Base-by-base conservation (phyloP, 1,140 invertebrate species). In the Cyphomyrmex costatus region DNA sequence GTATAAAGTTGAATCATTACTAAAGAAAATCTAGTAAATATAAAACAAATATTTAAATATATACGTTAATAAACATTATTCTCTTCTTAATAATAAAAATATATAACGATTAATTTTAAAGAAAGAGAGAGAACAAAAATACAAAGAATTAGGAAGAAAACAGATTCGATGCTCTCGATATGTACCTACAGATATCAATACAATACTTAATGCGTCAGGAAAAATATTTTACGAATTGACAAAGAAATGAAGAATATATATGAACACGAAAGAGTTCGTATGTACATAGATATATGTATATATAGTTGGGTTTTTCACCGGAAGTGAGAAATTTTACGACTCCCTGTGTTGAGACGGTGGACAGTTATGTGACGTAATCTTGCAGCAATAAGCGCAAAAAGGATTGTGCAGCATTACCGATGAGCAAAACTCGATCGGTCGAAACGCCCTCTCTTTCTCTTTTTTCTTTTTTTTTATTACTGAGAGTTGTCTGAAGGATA, bases 321-420 rank as follows among this genome's bases (percentile, higher is more conserved):
- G 36, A 83, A 83, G 24, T 61, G 56, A 83, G 79, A 61, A 73
- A 73, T 73, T 83, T 83, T 73, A 73, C 36, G 68, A 83, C 36
- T 60, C 27, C 19, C 53, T 3, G 12, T 53, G 24, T 46, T 19
- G 79, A 70, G 16, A 73, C 53, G 36, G 36, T 73, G 68, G 24
- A 53, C 36, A 33, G 30, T 33, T 33, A 36, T 30, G 65, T 82
- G 79, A 71, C 53, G 66, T 46, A 83, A 83, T 83, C 27, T 73
- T 53, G 14, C 36, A 16, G 24, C 53, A 73, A 73, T 73, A 82
- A 82, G 66, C 12, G 27, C 53, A 82, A 82, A 82, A 82, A 82
- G 36, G 19, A 71, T 82, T 24, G 51, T 21, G 58, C 24, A 14
- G 27, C 56, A 73, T 83, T 27, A 56, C 27, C 53, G 53, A 82